phyloP scores from a whole-genome alignment of 2,113 vertebrate species.

The Glaucomys volans region DNA sequence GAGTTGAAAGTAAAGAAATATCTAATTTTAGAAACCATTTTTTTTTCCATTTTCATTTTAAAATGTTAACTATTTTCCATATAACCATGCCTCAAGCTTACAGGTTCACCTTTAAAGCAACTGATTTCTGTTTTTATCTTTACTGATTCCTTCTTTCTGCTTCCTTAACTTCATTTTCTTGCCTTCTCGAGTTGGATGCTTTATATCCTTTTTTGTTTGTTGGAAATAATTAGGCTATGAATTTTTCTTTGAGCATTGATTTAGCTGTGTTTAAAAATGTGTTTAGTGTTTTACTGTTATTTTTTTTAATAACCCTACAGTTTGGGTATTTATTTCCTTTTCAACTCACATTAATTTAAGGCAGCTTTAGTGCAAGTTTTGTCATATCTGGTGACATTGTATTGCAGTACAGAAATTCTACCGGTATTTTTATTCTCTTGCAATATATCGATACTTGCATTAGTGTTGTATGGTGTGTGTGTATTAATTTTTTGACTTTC shows the following conservation, averaged over 20 bases:
- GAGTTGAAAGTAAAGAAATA: not conserved
- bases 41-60: not conserved
- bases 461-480: not conserved
- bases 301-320: not conserved
- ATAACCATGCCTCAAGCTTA: not conserved
- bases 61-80: slow-evolving; percentile 5
- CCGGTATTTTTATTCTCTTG: not conserved
- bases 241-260: not conserved
- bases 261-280: slow-evolving; percentile 39
- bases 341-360: slow-evolving; percentile 47
- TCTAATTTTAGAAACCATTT: slow-evolving; percentile 6
- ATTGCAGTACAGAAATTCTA: slow-evolving; percentile 36
- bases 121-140: not conserved
- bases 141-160: not conserved
- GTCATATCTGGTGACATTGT: not conserved
- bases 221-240: not conserved
- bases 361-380: slow-evolving; percentile 30
- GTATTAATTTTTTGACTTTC: not conserved
- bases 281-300: not conserved
- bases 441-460: slow-evolving; percentile 14
- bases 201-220: slow-evolving; percentile 1
- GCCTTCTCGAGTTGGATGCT: not conserved
- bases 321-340: slow-evolving; percentile 33
- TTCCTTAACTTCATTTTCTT: slow-evolving; percentile 12
- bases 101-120: slow-evolving; percentile 12